phyloP scores from a whole-genome alignment of 1,140 invertebrate species.

The Pseudomyrmex pallidus region DNA sequence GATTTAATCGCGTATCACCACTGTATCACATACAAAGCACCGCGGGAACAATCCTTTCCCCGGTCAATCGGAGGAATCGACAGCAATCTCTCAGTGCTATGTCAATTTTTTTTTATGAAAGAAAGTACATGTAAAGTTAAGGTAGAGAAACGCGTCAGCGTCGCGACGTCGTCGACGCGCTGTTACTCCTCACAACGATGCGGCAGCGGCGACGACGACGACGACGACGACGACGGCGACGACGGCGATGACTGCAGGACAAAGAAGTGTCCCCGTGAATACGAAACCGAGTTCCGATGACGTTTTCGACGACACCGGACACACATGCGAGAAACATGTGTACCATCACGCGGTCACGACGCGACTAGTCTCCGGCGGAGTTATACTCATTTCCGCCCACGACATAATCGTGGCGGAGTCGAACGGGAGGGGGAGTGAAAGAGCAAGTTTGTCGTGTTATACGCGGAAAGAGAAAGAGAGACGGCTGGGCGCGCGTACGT shows the following conservation, averaged over 20 bases:
- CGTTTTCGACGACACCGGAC: not conserved
- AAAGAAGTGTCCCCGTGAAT: not conserved
- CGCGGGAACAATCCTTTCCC: not conserved
- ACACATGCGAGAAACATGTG: constrained; percentile 24
- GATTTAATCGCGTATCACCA: not conserved
- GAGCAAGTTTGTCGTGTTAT: not conserved
- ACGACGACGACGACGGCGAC: not conserved
- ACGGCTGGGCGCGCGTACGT: not conserved
- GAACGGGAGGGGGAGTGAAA: not conserved
- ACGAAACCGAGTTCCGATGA: constrained; percentile 20
- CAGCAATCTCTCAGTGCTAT: no score
- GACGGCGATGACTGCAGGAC: not conserved
- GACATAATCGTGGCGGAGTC: constrained; percentile 58
- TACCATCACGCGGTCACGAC: constrained; percentile 68
- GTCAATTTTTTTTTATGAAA: not conserved
- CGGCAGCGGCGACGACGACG: not conserved
- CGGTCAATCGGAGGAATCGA: not conserved
- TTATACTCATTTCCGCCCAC: constrained; percentile 80
- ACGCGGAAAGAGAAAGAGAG: not conserved
- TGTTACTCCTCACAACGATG: not conserved
- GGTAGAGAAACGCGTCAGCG: not conserved
- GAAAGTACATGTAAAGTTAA: not conserved
- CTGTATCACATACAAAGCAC: not conserved
- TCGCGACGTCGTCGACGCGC: not conserved
- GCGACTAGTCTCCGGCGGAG: constrained; percentile 75